Evolutionary conservation across 2,888 invertebrate species (phyloP), one percentile per base, ranked within the genome.

Genomic region (Archips xylosteana): DNA sequence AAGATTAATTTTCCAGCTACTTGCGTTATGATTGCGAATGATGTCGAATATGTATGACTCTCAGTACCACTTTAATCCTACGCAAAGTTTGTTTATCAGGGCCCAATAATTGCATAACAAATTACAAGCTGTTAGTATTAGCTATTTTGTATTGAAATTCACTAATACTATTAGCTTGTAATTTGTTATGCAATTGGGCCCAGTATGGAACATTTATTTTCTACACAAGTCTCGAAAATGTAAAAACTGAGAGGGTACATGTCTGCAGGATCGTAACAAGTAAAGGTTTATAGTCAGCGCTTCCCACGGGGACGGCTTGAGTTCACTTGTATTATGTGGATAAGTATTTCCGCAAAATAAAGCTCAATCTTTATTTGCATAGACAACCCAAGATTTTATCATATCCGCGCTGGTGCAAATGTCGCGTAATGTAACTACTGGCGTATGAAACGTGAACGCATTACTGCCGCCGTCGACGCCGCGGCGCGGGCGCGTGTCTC

Each of bases 361-460:
- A 74, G 45, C 65, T 74, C 65, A 65, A 74, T 74, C 69, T 74
- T 70, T 74, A 74, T 74, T 74, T 74, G 64, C 74, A 70, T 74
- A 74, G 74, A 69, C 74, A 70, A 45, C 36, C 64, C 64, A 65
- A 69, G 74, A 65, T 74, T 74, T 74, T 70, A 65, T 74, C 74
- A 74, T 70, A 74, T 69, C 74, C 65, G 65, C 47, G 69, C 64
- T 81, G 76, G 79, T 81, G 81, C 82, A 80, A 80, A 79, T 80
- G 78, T 76, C 77, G 77, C 78, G 80, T 78, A 75, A 83, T 81
- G 83, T 83, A 81, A 82, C 86, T 82, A 82, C 81, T 81, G 82
- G 81, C 83, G 87, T 86, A 88, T 87, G 83, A 86, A 85, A 84
- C 86, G 84, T 83, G 83, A 81, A 80, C 78, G 74, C 75, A 75